phyloP scores from a whole-genome alignment of 2,797 vertebrate species.

The Lindbergichthys nudifrons region DNA sequence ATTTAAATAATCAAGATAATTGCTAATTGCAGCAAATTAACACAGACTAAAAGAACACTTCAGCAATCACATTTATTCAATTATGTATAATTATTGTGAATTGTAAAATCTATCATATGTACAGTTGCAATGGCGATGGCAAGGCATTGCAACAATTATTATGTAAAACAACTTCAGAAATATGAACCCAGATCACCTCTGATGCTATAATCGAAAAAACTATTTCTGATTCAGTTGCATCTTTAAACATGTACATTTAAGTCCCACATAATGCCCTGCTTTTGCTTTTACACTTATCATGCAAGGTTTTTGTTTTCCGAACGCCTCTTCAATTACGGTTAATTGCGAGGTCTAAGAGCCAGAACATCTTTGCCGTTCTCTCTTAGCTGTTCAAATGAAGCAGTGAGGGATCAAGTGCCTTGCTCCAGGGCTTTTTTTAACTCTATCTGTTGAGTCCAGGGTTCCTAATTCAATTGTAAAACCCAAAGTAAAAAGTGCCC shows the following conservation, averaged over 20 bases:
- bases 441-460: background rate
- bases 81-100: background rate
- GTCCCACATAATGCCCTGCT: background rate
- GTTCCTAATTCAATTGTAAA: background rate
- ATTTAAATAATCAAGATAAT: background rate
- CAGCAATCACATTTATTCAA: background rate
- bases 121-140: too few species aligned
- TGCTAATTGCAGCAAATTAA: background rate
- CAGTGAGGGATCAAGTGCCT: conserved; percentile 1
- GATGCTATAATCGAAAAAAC: background rate
- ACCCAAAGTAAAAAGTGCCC: background rate
- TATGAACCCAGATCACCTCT: background rate
- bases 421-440: conserved; percentile 14
- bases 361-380: conserved; percentile 6
- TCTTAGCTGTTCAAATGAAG: background rate
- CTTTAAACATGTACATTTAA: conserved; percentile 1
- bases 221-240: background rate
- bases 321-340: background rate
- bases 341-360: background rate
- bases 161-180: background rate
- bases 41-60: background rate
- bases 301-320: background rate
- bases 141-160: background rate
- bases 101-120: background rate
- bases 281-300: background rate